These are phyloP conservation scores for Platycheirus rosarum DNA, from an alignment of 2,888 invertebrate species.

Conservation along the genomic window DNA sequence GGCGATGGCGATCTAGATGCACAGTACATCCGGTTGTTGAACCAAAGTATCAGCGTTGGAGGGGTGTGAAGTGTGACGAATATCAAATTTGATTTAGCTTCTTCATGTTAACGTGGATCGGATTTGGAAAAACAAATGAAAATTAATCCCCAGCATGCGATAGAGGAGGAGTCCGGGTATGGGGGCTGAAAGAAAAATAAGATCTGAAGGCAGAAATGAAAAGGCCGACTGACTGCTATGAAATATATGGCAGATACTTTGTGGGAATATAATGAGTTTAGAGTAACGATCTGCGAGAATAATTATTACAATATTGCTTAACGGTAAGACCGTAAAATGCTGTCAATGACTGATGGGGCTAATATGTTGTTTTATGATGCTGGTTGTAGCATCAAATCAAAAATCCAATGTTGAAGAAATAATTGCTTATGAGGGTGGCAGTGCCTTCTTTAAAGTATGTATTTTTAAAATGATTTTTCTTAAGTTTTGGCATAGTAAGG, in stretches of 20 bases:
- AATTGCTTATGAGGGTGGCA: neutral
- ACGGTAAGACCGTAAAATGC: conserved; percentile 27
- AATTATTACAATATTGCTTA: conserved; percentile 48
- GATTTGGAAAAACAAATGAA: conserved; percentile 1
- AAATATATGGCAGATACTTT: conserved; percentile 25
- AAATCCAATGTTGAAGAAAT: neutral
- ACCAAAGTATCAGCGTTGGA: conserved; percentile 53
- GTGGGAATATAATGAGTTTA: conserved; percentile 45
- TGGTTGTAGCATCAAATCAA: neutral
- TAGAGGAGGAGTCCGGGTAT: too few relatives aligned
- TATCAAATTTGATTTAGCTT: conserved; percentile 64
- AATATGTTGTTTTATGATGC: conserved; percentile 20
- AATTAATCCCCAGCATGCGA: neutral
- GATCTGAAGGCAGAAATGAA: neutral
- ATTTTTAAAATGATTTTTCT: too few relatives aligned
- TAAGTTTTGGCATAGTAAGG: too few relatives aligned
- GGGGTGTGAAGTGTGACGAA: conserved; percentile 45
- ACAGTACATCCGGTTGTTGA: conserved; percentile 68
- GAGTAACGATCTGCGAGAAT: conserved; percentile 44
- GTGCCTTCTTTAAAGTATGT: too few relatives aligned
- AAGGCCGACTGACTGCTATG: neutral
- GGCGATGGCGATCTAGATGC: conserved; percentile 41
- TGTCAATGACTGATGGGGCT: conserved; percentile 36
- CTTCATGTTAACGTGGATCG: conserved; percentile 33
- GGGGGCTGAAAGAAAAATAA: neutral